Evolutionary conservation across 1,140 invertebrate genomes (phyloP), one percentile per base, ranked within the genome.

Genomic region (Polypedilum vanderplanki): DNA sequence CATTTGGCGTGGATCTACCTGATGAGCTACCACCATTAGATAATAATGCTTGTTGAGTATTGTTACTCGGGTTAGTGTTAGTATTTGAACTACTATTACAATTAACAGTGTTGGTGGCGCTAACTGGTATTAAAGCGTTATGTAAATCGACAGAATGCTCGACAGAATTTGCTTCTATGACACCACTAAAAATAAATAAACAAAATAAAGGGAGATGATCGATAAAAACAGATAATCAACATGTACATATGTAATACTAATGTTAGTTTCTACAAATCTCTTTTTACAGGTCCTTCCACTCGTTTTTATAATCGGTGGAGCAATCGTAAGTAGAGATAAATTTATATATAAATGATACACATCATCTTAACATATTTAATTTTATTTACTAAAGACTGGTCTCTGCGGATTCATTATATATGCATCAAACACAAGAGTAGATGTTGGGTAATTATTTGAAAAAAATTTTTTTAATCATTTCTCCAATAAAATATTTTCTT

Each of bases 1-100:
- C 80, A 76, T 89, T 90, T 46, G 90, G 90, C 3, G 90, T 91
- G 64, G 90, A 90, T 73, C 90, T 86, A 3, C 90, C 90, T n/a
- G 90, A 91, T 73, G 89, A 91, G 76, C 86, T 87, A 77, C 87
- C 86, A 76, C 86, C 83, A 75, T 67, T 41, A 75, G 67, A 33
- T n/a, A 75, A 46, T 33, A 75, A 46, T 33, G 74, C 41, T 40
- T 33, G 24, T 33, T 65, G 57, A 57, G 46, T 57, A 4, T 15
- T 46, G 65, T 22, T 75, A 65, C 15, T 75, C 18, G 24, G 7
- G 15, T 74, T 74, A 20, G 18, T 57, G 17, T 40, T 40, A 40
- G 74, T 46, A 75, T 73, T 65, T 75, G 24, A 22, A 22, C 33
- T 75, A 46, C 12, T 46, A 74, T 41, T 40, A 40, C 41, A 46